Evolutionary conservation across 2,113 vertebrate species (phyloP).

Genomic region (Suricata suricatta): DNA sequence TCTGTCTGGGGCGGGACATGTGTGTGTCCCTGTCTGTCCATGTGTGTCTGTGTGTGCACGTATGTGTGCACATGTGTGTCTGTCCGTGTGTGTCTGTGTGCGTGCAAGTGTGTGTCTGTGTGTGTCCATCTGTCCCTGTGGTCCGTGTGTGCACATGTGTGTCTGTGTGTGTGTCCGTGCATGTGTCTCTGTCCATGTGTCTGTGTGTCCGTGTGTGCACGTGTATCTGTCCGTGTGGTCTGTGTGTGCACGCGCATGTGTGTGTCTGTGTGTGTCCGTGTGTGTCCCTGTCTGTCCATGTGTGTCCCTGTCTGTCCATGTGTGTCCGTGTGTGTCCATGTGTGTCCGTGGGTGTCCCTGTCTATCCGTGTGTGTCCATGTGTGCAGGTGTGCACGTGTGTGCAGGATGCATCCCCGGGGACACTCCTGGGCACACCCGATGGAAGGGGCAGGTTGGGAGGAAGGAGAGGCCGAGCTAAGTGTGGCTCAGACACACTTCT

Average conservation of each 20-base stretch:
- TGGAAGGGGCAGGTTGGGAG: too few relatives aligned
- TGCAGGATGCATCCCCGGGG: background rate
- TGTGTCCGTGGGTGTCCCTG: background rate
- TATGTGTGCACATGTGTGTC: background rate
- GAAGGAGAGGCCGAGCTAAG: background rate
- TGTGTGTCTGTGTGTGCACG: too few relatives aligned
- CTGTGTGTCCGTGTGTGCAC: background rate
- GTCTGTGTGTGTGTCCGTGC: too few relatives aligned
- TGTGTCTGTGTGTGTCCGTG: background rate
- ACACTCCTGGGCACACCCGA: background rate
- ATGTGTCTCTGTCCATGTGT: too few relatives aligned
- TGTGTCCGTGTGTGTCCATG: too few relatives aligned
- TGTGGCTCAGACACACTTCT: background rate
- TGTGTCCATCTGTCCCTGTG: background rate
- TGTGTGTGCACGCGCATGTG: background rate
- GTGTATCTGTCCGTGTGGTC: background rate
- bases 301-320: background rate
- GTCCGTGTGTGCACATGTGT: background rate
- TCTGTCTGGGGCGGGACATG: too few relatives aligned
- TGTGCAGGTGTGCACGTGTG: too few relatives aligned
- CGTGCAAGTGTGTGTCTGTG: background rate
- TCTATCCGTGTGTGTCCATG: background rate
- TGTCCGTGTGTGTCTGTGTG: background rate
- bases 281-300: background rate
- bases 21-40: too few relatives aligned